A percentile compares a stretch with the other conserved stretches of the same genome.
These are phyloP conservation scores for Agrilus planipennis DNA, from an alignment of 1,140 invertebrate species.

Conservation along the genomic window DNA sequence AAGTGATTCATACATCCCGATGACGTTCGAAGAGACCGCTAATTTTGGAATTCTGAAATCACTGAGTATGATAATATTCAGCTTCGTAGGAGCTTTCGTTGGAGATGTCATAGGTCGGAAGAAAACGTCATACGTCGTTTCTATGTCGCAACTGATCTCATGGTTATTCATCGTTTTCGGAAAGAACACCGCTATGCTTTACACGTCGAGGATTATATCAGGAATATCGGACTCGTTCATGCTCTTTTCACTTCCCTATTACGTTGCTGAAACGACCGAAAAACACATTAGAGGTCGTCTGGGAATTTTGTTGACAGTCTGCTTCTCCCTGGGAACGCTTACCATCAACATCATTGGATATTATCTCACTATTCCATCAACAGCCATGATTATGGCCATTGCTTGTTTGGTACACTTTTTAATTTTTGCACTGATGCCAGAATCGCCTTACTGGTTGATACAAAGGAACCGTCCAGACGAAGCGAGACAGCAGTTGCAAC, in stretches of 20 bases:
- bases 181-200: conserved; percentile 25
- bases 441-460: conserved; percentile 62
- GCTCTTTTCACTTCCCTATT: conserved; percentile 40
- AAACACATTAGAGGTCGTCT: conserved; percentile 49
- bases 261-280: conserved; percentile 54
- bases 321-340: conserved; percentile 47
- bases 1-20: conserved; percentile 1
- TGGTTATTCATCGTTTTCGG: conserved; percentile 4
- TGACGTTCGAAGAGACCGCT: conserved; percentile 7
- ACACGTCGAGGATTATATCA: conserved; percentile 20
- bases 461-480: conserved; percentile 29
- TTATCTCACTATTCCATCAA: conserved; percentile 43
- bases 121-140: neutral
- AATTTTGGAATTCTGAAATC: conserved; percentile 7
- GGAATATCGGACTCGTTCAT: conserved; percentile 23
- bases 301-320: conserved; percentile 20
- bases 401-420: conserved; percentile 31
- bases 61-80: conserved; percentile 1
- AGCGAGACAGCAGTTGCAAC: conserved; percentile 12
- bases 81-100: neutral
- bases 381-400: conserved; percentile 43
- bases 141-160: neutral
- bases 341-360: conserved; percentile 53
- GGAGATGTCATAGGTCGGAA: conserved; percentile 1
- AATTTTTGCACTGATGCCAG: conserved; percentile 52